phyloP scores from a whole-genome alignment of 2,797 vertebrate species.

The Rhynchonycteris naso region DNA sequence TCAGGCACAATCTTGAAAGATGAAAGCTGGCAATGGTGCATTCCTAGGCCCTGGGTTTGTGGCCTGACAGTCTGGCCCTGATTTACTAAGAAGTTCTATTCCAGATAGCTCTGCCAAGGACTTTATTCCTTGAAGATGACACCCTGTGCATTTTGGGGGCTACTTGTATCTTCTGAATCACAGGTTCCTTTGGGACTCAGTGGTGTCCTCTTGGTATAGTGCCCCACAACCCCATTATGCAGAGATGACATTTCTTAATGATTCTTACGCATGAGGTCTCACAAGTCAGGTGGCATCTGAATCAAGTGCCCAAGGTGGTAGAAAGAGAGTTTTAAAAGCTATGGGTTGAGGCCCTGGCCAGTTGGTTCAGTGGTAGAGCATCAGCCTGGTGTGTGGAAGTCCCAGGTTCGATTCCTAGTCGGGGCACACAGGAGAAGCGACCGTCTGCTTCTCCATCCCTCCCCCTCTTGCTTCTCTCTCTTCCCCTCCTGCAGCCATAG shows the following conservation, averaged over 20 bases:
- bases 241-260: background rate
- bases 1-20: background rate
- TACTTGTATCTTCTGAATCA: background rate
- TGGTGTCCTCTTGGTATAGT: background rate
- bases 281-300: background rate
- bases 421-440: no score
- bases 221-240: no score
- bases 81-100: background rate
- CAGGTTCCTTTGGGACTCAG: fast-evolving
- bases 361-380: no score
- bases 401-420: no score
- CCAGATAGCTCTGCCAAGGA: background rate
- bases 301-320: background rate
- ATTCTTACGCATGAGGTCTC: background rate
- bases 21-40: background rate
- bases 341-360: no score
- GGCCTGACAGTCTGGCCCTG: background rate
- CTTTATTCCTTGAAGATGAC: background rate
- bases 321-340: background rate
- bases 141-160: background rate
- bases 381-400: no score
- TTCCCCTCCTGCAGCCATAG: no score
- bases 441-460: background rate
- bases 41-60: background rate
- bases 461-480: background rate